These are phyloP conservation scores for Apis dorsata DNA, from an alignment of 1,140 invertebrate genomes.

Conservation along the genomic window DNA sequence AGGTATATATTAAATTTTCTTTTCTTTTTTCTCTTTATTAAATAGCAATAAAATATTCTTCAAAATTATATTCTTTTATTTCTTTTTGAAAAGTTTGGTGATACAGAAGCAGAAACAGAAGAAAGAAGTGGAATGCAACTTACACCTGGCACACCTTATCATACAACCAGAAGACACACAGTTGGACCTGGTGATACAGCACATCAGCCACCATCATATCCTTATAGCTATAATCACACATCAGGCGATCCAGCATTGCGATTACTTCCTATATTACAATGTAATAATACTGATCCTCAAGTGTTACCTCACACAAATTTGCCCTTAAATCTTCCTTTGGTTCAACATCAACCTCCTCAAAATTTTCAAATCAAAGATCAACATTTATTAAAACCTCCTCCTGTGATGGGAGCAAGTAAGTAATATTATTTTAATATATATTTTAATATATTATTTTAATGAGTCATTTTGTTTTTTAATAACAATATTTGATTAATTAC, in stretches of 20 bases:
- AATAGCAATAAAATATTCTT: slow-evolving; percentile 9
- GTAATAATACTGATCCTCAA: slow-evolving; percentile 74
- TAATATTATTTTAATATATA: slow-evolving; percentile 39
- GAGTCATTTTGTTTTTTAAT: slow-evolving; percentile 5
- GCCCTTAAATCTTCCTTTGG: slow-evolving; percentile 87
- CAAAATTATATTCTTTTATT: slow-evolving; percentile 50
- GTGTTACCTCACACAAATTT: slow-evolving; percentile 84
- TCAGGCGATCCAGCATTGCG: slow-evolving; percentile 72
- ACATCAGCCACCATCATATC: slow-evolving; percentile 83
- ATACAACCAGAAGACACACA: slow-evolving; percentile 89
- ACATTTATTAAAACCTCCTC: slow-evolving; percentile 94
- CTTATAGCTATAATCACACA: slow-evolving; percentile 72
- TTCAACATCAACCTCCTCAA: slow-evolving; percentile 88
- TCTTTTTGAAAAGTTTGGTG: slow-evolving; percentile 81
- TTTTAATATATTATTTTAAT: slow-evolving; percentile 16
- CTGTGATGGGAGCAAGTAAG: slow-evolving; percentile 91
- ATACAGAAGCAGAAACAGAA: slow-evolving; percentile 83
- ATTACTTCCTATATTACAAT: slow-evolving; percentile 73
- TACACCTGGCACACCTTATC: slow-evolving; percentile 75
- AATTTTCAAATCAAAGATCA: slow-evolving; percentile 96
- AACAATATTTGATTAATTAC: slow-evolving; percentile 41
- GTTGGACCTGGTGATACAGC: slow-evolving; percentile 94
- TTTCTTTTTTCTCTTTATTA: background rate
- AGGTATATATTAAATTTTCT: slow-evolving; percentile 77
- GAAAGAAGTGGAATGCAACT: slow-evolving; percentile 74